phyloP scores from a whole-genome alignment of 2,888 invertebrate genomes.

The Orthosia gracilis region DNA sequence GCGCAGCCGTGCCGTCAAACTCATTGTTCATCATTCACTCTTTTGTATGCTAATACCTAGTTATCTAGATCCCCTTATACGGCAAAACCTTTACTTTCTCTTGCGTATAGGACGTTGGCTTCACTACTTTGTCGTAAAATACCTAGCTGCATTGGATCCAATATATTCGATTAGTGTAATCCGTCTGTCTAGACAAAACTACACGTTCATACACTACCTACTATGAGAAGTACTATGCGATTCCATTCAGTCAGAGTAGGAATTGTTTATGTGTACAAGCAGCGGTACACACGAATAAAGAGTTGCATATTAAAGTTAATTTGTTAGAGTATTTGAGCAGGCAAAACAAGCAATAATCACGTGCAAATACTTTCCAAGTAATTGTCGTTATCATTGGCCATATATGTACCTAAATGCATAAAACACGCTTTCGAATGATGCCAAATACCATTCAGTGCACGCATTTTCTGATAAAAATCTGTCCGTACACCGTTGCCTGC shows the following conservation, averaged over 20 bases:
- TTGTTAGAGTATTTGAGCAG: not conserved
- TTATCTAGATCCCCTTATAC: not conserved
- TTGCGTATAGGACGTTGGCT: not conserved
- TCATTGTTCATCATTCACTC: too few species aligned
- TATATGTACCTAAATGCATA: not conserved
- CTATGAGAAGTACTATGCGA: slow-evolving; percentile 19
- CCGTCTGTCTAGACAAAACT: slow-evolving; percentile 37
- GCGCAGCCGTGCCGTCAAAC: too few species aligned
- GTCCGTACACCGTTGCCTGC: not conserved
- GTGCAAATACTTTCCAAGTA: not conserved
- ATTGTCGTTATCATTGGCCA: not conserved
- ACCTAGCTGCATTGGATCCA: not conserved
- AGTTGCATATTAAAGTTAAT: too few species aligned
- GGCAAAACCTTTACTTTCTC: not conserved
- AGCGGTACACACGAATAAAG: slow-evolving; percentile 8
- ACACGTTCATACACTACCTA: slow-evolving; percentile 21
- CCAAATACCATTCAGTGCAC: not conserved
- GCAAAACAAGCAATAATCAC: not conserved
- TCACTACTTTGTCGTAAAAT: not conserved
- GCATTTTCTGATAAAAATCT: not conserved
- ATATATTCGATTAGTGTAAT: slow-evolving; percentile 12
- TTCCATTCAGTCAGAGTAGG: slow-evolving; percentile 52
- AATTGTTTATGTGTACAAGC: slow-evolving; percentile 41
- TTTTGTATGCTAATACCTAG: slow-evolving; percentile 6
- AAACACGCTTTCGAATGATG: not conserved